phyloP scores from a whole-genome alignment of 2,888 invertebrate genomes.

The Drosophila stalkeri region DNA sequence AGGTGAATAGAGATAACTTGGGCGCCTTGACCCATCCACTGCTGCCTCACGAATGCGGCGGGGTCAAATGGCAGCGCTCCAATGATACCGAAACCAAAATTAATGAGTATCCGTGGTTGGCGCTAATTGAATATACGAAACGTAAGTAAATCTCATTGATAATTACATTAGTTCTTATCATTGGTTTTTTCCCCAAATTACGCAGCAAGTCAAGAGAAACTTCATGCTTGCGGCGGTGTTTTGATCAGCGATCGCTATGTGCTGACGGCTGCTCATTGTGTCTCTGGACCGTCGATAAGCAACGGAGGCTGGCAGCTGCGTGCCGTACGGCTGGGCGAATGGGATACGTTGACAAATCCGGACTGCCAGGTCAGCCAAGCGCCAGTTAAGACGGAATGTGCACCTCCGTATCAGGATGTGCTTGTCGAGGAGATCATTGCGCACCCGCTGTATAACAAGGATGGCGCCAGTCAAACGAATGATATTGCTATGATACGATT shows the following conservation, averaged over 20 bases:
- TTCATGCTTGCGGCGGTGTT: slow-evolving; percentile 71
- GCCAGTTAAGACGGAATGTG: slow-evolving; percentile 38
- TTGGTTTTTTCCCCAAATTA: slow-evolving; percentile 6
- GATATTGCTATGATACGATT: slow-evolving; percentile 67
- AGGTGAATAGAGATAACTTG: slow-evolving; percentile 19
- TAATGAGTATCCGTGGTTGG: slow-evolving; percentile 69
- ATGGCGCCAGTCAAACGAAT: slow-evolving; percentile 31
- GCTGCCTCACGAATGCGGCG: slow-evolving; percentile 59
- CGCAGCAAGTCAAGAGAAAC: slow-evolving; percentile 53
- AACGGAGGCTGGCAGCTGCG: slow-evolving; percentile 30
- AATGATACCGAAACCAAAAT: slow-evolving; percentile 55
- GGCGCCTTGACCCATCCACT: slow-evolving; percentile 41
- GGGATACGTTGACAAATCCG: slow-evolving; percentile 71
- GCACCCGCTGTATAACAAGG: slow-evolving; percentile 40
- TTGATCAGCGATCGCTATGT: slow-evolving; percentile 65
- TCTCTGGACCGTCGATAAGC: slow-evolving; percentile 20
- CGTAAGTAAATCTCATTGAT: slow-evolving; percentile 41
- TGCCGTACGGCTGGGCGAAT: slow-evolving; percentile 64
- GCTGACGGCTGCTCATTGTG: slow-evolving; percentile 67
- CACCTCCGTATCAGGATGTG: slow-evolving; percentile 64
- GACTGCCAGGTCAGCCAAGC: slow-evolving; percentile 53
- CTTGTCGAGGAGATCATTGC: slow-evolving; percentile 45
- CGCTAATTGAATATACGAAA: slow-evolving; percentile 60
- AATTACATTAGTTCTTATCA: slow-evolving; percentile 32
- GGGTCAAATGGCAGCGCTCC: slow-evolving; percentile 50